Evolutionary conservation across 2,797 vertebrate genomes (phyloP).

Genomic region (Poeciliopsis infans): DNA sequence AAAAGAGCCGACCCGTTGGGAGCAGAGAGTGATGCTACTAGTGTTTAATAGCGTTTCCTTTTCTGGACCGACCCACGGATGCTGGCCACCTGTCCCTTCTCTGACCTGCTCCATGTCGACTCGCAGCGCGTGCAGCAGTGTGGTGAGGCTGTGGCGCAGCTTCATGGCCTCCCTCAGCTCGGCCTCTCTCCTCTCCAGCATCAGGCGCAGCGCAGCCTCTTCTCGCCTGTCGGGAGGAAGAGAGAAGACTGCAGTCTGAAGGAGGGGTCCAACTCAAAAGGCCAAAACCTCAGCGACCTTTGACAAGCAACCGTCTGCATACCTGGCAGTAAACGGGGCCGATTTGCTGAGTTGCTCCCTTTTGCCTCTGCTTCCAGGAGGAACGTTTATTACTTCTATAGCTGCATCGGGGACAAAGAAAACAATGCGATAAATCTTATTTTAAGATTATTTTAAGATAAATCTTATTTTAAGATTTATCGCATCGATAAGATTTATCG

Average conservation of each 20-base stretch:
- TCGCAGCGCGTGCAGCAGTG: slow-evolving; percentile 72
- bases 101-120: slow-evolving; percentile 74
- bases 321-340: slow-evolving; percentile 51
- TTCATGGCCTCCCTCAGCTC: slow-evolving; percentile 79
- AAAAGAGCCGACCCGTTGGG: too few relatives aligned
- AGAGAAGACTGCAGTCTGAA: background rate
- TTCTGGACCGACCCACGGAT: background rate
- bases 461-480: too few relatives aligned
- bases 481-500: too few relatives aligned
- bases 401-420: slow-evolving; percentile 43
- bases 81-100: background rate
- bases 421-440: background rate
- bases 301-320: background rate
- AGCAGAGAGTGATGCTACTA: background rate
- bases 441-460: too few relatives aligned
- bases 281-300: background rate
- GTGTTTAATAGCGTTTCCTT: background rate
- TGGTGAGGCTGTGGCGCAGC: slow-evolving; percentile 76
- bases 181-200: slow-evolving; percentile 79
- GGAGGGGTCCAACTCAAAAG: background rate
- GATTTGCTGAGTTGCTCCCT: slow-evolving; percentile 45
- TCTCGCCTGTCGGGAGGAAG: slow-evolving; percentile 61
- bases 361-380: slow-evolving; percentile 46
- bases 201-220: slow-evolving; percentile 65
- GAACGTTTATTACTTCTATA: slow-evolving; percentile 76